Base-by-base conservation (phyloP, 92 coral and sea anemone species). In the Parazoanthus atlanticus region DNA sequence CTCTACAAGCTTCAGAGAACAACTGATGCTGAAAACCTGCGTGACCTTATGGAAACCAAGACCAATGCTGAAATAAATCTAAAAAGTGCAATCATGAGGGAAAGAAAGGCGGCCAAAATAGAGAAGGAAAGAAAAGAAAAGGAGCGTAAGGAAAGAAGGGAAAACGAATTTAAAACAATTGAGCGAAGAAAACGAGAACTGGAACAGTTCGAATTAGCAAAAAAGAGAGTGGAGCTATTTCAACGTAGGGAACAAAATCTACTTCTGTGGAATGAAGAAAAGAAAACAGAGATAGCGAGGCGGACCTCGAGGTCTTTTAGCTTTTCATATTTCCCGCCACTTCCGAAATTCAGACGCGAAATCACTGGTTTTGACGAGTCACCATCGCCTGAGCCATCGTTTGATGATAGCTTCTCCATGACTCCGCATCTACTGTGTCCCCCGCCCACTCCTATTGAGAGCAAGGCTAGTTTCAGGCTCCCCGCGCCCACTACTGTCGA, bases 261-360 rank as follows among this genome's bases (percentile, higher is more conserved):
- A 0, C 17, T 64, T 58, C 56, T 82, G 56, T 66, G 75, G 75
- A 33, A 65, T 10, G 86, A 82, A 66, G 86, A 82, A 61, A 64
- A 30, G 61, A n/a, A 82, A 47, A 64, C 49, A 7, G 86, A 36
- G 49, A 66, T 65, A 11, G 86, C 76, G 5, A 23, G 58, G 11
- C 71, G 86, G 1, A 82, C 61, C 32, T 33, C 58, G 34, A 13
- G 30, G 12, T 65, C 75, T n/a, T 82, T 21, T 26, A 82, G 86
- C n/a, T 38, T 82, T 13, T 82, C 86, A 19, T 65, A 82, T 38
- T 65, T 82, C 61, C 86, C 86, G 86, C 61, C 82, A 52, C 67
- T 76, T 30, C 84, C 56, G 5, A 58, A 36, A 76, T 65, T 74
- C 26, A 52, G 41, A 58, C 17, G 65, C 29, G 58, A 67, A 9